phyloP scores from a whole-genome alignment of 1,140 invertebrate species.

The Bombus pyrosoma region DNA sequence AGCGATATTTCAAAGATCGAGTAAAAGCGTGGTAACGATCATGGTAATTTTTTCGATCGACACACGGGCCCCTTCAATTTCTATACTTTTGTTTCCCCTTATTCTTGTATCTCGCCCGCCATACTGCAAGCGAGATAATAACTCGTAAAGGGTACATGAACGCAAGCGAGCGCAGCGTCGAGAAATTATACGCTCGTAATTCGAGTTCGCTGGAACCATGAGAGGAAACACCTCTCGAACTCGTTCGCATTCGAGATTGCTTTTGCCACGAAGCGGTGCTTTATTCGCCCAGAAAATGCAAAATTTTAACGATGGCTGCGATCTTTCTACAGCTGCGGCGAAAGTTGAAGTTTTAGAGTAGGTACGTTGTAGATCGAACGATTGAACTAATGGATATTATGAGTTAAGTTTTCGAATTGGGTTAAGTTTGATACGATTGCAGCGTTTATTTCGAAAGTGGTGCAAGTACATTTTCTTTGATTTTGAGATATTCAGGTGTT shows the following conservation, averaged over 20 bases:
- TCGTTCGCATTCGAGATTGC: neutral
- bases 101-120: neutral
- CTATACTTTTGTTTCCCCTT: slow-evolving; percentile 11
- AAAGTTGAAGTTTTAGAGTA: neutral
- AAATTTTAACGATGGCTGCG: neutral
- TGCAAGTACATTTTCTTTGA: no score
- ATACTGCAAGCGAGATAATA: slow-evolving; percentile 47
- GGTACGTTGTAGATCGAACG: no score
- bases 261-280: neutral
- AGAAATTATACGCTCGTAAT: slow-evolving; percentile 60
- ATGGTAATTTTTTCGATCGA: slow-evolving; percentile 43
- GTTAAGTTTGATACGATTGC: neutral
- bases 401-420: neutral
- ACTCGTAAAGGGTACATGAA: slow-evolving; percentile 29
- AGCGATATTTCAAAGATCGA: neutral
- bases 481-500: no score
- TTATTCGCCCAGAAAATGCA: neutral
- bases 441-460: no score
- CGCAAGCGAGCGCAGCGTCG: slow-evolving; percentile 23
- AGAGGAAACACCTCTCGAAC: slow-evolving; percentile 18
- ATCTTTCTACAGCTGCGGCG: neutral
- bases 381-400: neutral
- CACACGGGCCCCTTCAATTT: neutral
- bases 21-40: slow-evolving; percentile 4
- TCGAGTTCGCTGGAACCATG: slow-evolving; percentile 45